phyloP scores from a whole-genome alignment of 2,888 invertebrate species.

The Caenorhabditis afra region DNA sequence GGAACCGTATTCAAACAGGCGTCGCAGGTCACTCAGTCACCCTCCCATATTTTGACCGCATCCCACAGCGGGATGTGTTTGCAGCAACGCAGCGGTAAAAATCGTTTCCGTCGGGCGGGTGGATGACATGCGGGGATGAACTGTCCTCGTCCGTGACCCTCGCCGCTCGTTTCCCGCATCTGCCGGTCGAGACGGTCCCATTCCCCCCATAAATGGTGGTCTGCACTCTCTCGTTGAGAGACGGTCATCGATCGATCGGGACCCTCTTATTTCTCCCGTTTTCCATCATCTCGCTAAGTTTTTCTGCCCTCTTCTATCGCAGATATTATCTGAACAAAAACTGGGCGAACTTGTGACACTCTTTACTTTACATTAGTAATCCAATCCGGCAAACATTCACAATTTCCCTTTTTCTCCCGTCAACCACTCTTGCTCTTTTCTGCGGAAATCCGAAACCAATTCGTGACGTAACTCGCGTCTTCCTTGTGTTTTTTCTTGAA shows the following conservation, averaged over 20 bases:
- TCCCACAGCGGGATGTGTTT: slow-evolving; percentile 33
- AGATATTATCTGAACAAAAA: slow-evolving; percentile 22
- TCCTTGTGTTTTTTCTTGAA: slow-evolving; percentile 14
- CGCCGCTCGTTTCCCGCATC: slow-evolving; percentile 21
- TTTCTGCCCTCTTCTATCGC: slow-evolving; percentile 8
- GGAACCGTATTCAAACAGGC: slow-evolving; percentile 52
- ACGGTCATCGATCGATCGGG: too few species aligned
- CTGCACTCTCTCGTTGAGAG: not conserved
- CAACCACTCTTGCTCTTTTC: not conserved
- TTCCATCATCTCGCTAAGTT: not conserved
- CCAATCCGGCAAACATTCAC: slow-evolving; percentile 28
- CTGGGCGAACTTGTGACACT: slow-evolving; percentile 26
- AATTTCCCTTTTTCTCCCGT: slow-evolving; percentile 5
- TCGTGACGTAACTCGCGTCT: slow-evolving; percentile 34
- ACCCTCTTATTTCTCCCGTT: not conserved
- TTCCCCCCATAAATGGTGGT: slow-evolving; percentile 15
- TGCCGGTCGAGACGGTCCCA: not conserved
- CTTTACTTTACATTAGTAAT: slow-evolving; percentile 52
- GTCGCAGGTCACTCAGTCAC: slow-evolving; percentile 42
- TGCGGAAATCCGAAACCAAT: slow-evolving; percentile 37
- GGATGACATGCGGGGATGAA: slow-evolving; percentile 41
- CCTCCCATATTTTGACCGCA: slow-evolving; percentile 24
- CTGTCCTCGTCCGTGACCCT: slow-evolving; percentile 43
- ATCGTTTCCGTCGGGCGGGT: slow-evolving; percentile 31
- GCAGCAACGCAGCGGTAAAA: slow-evolving; percentile 48